A percentile compares a stretch with the other conserved stretches of the same genome.
These are phyloP conservation scores for Orthonevra nobilis DNA, from an alignment of 2,888 invertebrate species.

Conservation along the genomic window DNA sequence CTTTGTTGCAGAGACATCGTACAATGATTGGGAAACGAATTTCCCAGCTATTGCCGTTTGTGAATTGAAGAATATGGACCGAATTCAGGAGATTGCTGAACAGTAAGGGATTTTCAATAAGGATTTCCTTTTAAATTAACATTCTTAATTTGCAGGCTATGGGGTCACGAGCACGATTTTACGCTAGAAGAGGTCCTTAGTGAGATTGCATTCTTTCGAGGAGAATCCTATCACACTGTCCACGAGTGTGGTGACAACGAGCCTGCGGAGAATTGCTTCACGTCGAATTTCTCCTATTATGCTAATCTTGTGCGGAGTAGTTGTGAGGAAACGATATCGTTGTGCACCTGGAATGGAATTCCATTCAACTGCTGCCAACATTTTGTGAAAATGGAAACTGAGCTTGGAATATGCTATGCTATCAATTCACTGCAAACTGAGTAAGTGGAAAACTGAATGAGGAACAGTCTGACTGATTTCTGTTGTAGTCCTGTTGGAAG, in stretches of 20 bases:
- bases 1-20: constrained; percentile 88
- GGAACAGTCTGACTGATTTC: too few species aligned
- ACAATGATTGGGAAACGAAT: constrained; percentile 86
- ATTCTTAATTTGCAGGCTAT: constrained; percentile 80
- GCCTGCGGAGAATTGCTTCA: constrained; percentile 82
- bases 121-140: background rate
- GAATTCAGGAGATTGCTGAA: constrained; percentile 84
- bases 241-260: constrained; percentile 82
- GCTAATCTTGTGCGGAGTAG: constrained; percentile 83
- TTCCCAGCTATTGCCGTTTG: constrained; percentile 88
- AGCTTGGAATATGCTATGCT: constrained; percentile 85
- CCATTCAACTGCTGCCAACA: constrained; percentile 85
- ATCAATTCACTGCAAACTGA: constrained; percentile 84
- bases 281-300: constrained; percentile 83
- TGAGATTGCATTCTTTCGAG: constrained; percentile 86
- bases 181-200: constrained; percentile 86
- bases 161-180: constrained; percentile 84
- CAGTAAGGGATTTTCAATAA: too few species aligned
- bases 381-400: constrained; percentile 85
- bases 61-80: constrained; percentile 84
- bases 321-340: constrained; percentile 82
- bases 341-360: constrained; percentile 83
- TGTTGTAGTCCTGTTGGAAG: constrained; percentile 79
- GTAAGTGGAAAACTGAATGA: constrained; percentile 71
- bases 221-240: constrained; percentile 84